Evolutionary conservation across 2,888 invertebrate genomes (phyloP).

Genomic region (Coecobrya sp.): DNA sequence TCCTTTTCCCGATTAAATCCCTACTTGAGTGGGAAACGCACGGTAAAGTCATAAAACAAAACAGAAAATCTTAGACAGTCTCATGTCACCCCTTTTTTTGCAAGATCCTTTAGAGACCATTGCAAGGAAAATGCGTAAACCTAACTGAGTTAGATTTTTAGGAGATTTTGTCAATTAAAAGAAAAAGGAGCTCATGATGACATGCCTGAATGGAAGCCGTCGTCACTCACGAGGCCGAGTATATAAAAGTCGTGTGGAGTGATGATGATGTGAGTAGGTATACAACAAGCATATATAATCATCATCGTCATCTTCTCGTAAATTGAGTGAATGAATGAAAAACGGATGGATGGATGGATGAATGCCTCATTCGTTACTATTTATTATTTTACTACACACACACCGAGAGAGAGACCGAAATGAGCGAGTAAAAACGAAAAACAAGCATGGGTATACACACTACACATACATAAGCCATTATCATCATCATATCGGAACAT

Average conservation of each 20-base stretch:
- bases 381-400: neutral
- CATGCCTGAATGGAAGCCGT: neutral
- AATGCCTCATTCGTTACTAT: neutral
- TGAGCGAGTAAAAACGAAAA: neutral
- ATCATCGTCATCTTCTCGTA: no score
- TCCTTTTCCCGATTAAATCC: neutral
- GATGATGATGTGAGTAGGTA: neutral
- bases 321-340: neutral
- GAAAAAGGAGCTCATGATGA: neutral
- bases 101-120: no score
- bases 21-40: neutral
- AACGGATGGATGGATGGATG: neutral
- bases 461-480: constrained; percentile 1
- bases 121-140: no score
- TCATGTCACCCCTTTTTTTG: neutral
- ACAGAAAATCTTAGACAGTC: neutral
- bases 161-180: constrained; percentile 70
- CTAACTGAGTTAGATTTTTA: constrained; percentile 37
- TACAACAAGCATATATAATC: no score
- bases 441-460: neutral
- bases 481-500: constrained; percentile 3
- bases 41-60: neutral
- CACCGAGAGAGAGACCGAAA: no score
- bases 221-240: neutral
- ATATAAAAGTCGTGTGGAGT: neutral